Evolutionary conservation across 2,113 vertebrate genomes (phyloP), one percentile per base, ranked within the genome.

Genomic region (Bubo scandiacus): DNA sequence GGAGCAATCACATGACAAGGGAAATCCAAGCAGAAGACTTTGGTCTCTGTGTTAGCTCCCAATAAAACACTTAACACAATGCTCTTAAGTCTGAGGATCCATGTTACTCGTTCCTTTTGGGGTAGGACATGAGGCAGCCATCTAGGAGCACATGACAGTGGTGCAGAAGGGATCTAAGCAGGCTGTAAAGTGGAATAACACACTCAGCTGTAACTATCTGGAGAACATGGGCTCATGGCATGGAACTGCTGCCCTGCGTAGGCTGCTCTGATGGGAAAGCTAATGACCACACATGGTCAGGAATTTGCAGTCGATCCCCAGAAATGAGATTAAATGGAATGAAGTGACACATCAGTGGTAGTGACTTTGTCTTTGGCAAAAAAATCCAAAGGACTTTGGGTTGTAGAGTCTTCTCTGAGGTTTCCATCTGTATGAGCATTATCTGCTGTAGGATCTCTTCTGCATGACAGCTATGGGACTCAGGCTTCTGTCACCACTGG

Each of bases 401-500:
- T 36, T 47, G 57, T 3, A 1, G 62, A 45, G 6, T 29, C 34
- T 83, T 58, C 74, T 51, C 27, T 22, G 55, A 58, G 63, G 71
- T 66, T 88, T 80, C 29, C 51, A 43, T 5, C 80, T 78, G 25
- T 38, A 79, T 27, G 47, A 36, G 6, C 45, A 12, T 23, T 73
- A 86, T 75, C 80, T 78, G 14, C 57, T 68, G 58, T 20, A 81
- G 63, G 83, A 72, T 88, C 8, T 1, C 79, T 95, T 93, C 87
- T 86, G 49, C 7, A 4, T 58, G 74, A 65, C 87, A 90, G 66
- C 29, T 36, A 65, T 2, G 1, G 61, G 66, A 94, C 72, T 79
- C 67, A 85, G 79, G 81, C 75, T 96, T 91, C 95, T 72, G 90
- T 89, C 97, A 94, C 40, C 72, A 43, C 86, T 65, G 95, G 92